Percentiles rank a stretch among this genome's conserved stretches.
phyloP scores from a whole-genome alignment of 1,140 invertebrate genomes.

The Pemphigus obesinymphae region DNA sequence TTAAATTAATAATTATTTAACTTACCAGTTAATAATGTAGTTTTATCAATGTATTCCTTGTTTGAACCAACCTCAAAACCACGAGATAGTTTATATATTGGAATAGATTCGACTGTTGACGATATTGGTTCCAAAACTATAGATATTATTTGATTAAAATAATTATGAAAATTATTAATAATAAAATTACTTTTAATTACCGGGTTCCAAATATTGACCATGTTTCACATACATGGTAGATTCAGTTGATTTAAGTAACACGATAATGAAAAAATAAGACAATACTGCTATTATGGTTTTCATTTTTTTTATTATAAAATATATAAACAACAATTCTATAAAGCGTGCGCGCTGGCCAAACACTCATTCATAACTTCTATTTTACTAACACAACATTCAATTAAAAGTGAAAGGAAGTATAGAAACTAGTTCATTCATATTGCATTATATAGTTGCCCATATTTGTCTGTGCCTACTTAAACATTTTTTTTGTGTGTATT shows the following conservation, averaged over 20 bases:
- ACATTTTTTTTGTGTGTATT: not conserved
- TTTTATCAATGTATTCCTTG: slow-evolving; percentile 7
- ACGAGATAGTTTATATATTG: slow-evolving; percentile 31
- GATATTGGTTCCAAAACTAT: slow-evolving; percentile 31
- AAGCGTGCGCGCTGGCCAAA: not conserved
- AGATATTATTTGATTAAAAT: not conserved
- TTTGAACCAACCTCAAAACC: not conserved
- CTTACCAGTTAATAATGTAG: slow-evolving; percentile 14
- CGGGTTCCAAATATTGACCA: slow-evolving; percentile 12
- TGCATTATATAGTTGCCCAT: slow-evolving; percentile 15
- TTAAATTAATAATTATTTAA: not conserved
- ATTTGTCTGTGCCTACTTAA: slow-evolving; percentile 15
- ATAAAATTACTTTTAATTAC: not conserved
- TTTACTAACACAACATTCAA: not conserved
- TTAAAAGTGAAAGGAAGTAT: slow-evolving; percentile 36
- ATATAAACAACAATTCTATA: not conserved
- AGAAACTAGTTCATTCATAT: slow-evolving; percentile 31
- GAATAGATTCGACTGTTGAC: slow-evolving; percentile 33
- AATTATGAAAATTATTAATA: not conserved
- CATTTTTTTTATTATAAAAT: not conserved
- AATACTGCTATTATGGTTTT: not conserved
- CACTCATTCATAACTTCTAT: slow-evolving; percentile 3
- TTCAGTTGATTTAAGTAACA: not conserved
- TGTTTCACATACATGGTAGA: slow-evolving; percentile 18
- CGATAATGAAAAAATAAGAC: not conserved